Conservation (phyloP, 37 sponge, comb jelly and placozoan genomes). For the Diacarnus erythraeanus region DNA sequence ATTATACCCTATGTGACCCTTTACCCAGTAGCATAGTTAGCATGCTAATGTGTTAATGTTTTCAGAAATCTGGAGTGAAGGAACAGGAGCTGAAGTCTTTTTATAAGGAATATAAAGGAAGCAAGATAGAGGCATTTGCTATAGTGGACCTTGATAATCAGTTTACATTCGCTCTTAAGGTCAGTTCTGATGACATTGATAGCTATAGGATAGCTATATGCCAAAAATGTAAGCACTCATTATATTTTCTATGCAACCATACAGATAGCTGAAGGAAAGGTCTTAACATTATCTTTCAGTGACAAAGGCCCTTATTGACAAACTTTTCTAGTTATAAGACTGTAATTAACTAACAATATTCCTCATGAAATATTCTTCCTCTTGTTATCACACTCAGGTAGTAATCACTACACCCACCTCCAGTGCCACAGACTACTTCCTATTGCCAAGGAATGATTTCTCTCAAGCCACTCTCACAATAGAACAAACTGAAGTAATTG, state of each 20-base stretch:
- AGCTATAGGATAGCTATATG: too few relatives aligned
- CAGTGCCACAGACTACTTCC: slow-evolving; percentile 32
- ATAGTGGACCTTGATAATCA: slow-evolving; percentile 47
- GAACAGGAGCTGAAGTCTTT: slow-evolving; percentile 37
- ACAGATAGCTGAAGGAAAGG: too few relatives aligned
- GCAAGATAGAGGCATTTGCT: slow-evolving; percentile 20
- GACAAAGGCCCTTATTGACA: too few relatives aligned
- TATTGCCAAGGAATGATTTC: slow-evolving; percentile 30
- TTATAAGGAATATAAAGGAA: slow-evolving; percentile 31
- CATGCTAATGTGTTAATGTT: not conserved
- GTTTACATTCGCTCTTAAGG: slow-evolving; percentile 54
- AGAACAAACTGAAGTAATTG: slow-evolving; percentile 38
- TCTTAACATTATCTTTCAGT: too few relatives aligned
- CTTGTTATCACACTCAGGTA: too few relatives aligned
- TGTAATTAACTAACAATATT: not conserved
- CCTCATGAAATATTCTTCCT: too few relatives aligned
- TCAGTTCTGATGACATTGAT: too few relatives aligned
- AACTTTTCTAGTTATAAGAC: too few relatives aligned
- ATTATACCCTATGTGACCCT: too few relatives aligned
- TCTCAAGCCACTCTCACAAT: slow-evolving; percentile 24
- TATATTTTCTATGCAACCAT: too few relatives aligned
- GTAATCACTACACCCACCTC: slow-evolving; percentile 63
- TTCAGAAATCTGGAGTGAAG: slow-evolving; percentile 29
- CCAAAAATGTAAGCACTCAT: too few relatives aligned
- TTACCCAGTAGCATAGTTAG: too few relatives aligned